These are phyloP conservation scores for Rhodinocichla rosea DNA, from an alignment of 2,113 vertebrate genomes.

Conservation along the genomic window DNA sequence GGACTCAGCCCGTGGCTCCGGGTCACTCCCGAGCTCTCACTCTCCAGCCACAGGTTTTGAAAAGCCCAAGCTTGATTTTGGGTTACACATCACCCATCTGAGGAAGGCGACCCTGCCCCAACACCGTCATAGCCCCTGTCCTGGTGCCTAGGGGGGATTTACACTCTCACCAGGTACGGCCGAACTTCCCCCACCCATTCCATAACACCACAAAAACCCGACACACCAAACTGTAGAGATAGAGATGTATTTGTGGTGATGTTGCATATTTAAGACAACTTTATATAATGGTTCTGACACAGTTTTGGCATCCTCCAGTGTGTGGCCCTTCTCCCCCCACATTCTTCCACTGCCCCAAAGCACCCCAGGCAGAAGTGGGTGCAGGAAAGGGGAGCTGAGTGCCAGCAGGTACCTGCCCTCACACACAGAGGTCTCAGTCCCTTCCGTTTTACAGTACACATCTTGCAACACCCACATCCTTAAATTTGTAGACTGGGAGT, in stretches of 20 bases:
- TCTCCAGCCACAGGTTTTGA: background rate
- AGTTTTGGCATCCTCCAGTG: background rate
- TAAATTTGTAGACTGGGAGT: background rate
- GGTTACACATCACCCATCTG: background rate
- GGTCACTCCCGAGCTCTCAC: background rate
- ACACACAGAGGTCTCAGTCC: background rate
- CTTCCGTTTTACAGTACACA: rapidly evolving
- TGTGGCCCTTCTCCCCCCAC: background rate
- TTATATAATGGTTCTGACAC: slow-evolving; percentile 44
- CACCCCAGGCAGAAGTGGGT: too few relatives aligned
- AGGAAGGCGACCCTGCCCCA: background rate
- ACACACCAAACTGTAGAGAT: background rate
- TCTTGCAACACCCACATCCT: background rate
- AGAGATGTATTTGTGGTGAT: slow-evolving; percentile 51
- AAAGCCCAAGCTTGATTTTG: background rate
- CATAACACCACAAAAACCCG: background rate
- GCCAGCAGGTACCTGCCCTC: background rate
- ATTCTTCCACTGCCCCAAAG: background rate
- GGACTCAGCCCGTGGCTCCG: too few relatives aligned
- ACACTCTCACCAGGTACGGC: rapidly evolving
- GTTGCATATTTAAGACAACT: slow-evolving; percentile 68
- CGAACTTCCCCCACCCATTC: background rate
- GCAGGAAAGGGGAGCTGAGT: background rate
- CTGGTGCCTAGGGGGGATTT: background rate
- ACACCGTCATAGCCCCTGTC: background rate